Conservation (phyloP, 2,797 vertebrate species). For the Coendou prehensilis region DNA sequence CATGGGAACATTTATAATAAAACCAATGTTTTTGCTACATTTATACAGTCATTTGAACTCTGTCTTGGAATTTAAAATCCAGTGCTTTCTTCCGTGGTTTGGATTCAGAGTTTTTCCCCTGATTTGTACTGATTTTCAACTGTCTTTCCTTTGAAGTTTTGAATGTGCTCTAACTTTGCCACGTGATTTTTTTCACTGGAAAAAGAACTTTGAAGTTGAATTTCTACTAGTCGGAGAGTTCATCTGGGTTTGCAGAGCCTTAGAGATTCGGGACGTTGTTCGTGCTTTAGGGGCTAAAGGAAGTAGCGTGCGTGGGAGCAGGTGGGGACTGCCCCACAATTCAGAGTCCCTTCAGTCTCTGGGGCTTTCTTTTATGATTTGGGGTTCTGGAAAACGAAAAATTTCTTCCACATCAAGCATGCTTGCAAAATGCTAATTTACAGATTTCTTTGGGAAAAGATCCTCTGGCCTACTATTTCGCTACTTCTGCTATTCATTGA, state of each 20-base stretch:
- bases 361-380: neutral
- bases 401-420: slow-evolving; percentile 14
- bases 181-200: neutral
- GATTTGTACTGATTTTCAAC: neutral
- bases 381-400: neutral
- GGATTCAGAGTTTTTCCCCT: neutral
- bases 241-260: neutral
- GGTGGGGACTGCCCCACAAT: neutral
- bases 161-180: neutral
- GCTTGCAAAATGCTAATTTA: slow-evolving; percentile 36
- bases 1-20: neutral
- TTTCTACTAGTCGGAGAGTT: neutral
- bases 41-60: neutral
- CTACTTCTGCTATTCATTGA: neutral
- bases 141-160: slow-evolving; percentile 44
- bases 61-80: slow-evolving; percentile 6
- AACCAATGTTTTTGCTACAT: neutral
- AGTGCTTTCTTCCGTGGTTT: neutral
- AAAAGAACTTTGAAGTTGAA: slow-evolving; percentile 20
- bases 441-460: neutral
- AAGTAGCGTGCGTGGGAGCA: fast-evolving
- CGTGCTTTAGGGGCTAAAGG: neutral
- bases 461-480: no score
- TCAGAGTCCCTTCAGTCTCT: neutral
- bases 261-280: neutral